These are phyloP conservation scores for Eurypyga helias DNA, from an alignment of 2,113 vertebrate species.

Conservation along the genomic window DNA sequence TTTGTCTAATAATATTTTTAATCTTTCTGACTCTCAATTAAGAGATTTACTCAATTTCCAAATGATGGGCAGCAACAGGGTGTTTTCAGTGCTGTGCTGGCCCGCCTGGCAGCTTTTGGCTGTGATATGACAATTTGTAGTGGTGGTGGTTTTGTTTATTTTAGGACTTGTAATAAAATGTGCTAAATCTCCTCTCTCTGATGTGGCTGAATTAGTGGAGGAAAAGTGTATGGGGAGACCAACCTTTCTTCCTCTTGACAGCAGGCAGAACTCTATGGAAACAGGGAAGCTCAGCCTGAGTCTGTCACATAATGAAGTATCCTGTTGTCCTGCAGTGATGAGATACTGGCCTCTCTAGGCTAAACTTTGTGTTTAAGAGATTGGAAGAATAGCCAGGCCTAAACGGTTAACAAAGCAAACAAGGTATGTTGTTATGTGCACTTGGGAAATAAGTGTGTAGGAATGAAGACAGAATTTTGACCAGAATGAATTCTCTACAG, in stretches of 20 bases:
- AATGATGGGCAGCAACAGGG: neutral
- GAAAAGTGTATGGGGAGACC: neutral
- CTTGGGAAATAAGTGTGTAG: neutral
- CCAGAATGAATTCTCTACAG: neutral
- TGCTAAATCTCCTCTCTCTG: neutral
- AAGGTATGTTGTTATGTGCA: neutral
- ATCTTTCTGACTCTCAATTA: neutral
- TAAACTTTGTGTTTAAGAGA: neutral
- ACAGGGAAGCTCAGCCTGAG: neutral
- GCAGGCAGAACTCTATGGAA: neutral
- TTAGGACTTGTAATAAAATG: neutral
- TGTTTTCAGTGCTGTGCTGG: neutral
- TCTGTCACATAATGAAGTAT: neutral
- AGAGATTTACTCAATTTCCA: neutral
- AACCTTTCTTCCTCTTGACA: neutral
- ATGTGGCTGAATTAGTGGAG: neutral
- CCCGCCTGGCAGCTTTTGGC: neutral
- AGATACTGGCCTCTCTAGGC: neutral
- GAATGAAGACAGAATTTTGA: neutral
- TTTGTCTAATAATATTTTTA: neutral
- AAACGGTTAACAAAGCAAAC: neutral
- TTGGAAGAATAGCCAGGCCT: neutral
- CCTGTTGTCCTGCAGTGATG: neutral
- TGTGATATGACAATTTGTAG: neutral
- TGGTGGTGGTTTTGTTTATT: neutral